Evolutionary conservation across 2,888 invertebrate species (phyloP), one percentile per base, ranked within the genome.

Genomic region (Mimumesa dahlbomi): DNA sequence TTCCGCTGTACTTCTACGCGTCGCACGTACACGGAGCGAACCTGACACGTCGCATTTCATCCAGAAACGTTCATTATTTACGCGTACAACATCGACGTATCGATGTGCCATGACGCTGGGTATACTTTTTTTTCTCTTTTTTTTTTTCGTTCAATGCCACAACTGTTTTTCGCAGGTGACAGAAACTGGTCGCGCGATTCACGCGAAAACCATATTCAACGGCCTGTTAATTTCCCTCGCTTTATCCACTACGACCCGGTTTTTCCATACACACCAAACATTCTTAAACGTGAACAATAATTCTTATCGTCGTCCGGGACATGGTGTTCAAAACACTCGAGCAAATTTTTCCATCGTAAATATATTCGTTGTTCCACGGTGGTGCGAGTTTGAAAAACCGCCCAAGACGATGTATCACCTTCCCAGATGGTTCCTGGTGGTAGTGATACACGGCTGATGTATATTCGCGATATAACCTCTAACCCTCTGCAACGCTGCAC

Each of bases 401-500:
- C 25, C 38, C n/a, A 14, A 42, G 53, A 49, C 61, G 18, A 73
- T 67, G 57, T 52, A 56, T 70, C 45, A 70, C 66, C 40, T 9
- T 40, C 58, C 40, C 63, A 61, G 75, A 70, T 66, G 49, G 57
- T 52, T 31, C 45, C 48, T 46, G 50, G 52, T 43, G 70, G 38
- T 38, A 46, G 45, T 61, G 46, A 58, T 46, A 36, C 46, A 21
- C 53, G 22, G 63, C 61, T 63, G 75, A 71, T 57, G 62, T 40
- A 76, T 59, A 52, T 53, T 38, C 57, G 57, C 75, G 63, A 68
- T 73, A 59, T 66, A 76, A 72, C 71, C 68, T 53, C 40, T 31
- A 50, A n/a, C 14, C 36, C 49, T 29, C 45, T 52, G 63, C 58
- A 48, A 40, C 57, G 59, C 61, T 56, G 67, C 70, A 70, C 63